Percentiles rank a stretch among this genome's conserved stretches.
Conservation (phyloP, 2,113 vertebrate species). For the Prietella phreatophila region DNA sequence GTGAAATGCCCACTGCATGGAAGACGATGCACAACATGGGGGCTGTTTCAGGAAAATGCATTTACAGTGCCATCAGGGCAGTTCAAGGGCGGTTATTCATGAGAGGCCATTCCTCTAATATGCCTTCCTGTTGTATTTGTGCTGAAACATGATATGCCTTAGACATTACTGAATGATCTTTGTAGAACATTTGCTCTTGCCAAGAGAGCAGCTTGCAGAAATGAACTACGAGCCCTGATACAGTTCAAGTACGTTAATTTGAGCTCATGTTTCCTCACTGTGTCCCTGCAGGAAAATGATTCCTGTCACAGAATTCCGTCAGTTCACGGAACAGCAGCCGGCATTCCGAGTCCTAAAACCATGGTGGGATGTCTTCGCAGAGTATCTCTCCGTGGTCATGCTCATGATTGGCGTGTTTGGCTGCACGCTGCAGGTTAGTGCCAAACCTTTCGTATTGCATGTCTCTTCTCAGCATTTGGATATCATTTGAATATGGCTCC, state of each 20-base stretch:
- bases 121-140: constrained; percentile 24
- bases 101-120: neutral
- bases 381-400: constrained; percentile 96
- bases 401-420: constrained; percentile 98
- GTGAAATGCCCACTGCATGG: neutral
- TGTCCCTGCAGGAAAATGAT: constrained; percentile 83
- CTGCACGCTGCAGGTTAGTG: constrained; percentile 91
- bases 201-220: constrained; percentile 3
- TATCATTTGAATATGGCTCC: constrained; percentile 26
- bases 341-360: constrained; percentile 97
- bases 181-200: neutral
- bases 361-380: constrained; percentile 99
- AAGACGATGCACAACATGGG: neutral
- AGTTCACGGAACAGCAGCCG: constrained; percentile 97
- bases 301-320: constrained; percentile 95
- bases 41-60: constrained; percentile 15
- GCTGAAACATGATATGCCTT: constrained; percentile 26
- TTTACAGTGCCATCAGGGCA: neutral
- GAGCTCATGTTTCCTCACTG: constrained; percentile 31
- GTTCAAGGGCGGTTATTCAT: constrained; percentile 3
- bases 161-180: neutral
- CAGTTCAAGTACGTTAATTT: constrained; percentile 2
- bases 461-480: constrained; percentile 10
- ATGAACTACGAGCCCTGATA: neutral
- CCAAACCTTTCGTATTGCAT: neutral